A percentile compares a stretch with the other conserved stretches of the same genome.
These are phyloP conservation scores for Pomacea canaliculata DNA, from an alignment of 2,888 invertebrate genomes.

Conservation along the genomic window DNA sequence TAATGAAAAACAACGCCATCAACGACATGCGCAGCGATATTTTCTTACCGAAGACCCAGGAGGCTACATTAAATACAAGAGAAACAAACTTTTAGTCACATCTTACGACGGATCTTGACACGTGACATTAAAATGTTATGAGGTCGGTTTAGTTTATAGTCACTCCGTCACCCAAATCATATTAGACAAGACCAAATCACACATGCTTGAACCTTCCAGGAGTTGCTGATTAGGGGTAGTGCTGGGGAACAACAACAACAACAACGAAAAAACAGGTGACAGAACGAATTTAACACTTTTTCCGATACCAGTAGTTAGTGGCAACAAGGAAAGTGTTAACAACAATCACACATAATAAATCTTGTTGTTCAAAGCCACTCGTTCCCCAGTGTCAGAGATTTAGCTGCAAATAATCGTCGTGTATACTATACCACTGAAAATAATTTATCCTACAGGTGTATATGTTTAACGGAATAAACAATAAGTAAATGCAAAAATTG, in stretches of 20 bases:
- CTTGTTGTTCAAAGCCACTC: neutral
- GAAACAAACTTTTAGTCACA: neutral
- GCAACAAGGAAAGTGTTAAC: neutral
- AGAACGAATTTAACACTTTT: neutral
- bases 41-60: slow-evolving; percentile 31
- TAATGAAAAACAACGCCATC: no score
- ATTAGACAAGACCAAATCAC: neutral
- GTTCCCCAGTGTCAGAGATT: no score
- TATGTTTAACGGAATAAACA: no score
- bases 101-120: neutral
- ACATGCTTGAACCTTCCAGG: neutral
- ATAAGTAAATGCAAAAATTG: no score
- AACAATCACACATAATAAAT: neutral
- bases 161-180: no score
- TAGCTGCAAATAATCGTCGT: no score
- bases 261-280: neutral
- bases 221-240: neutral
- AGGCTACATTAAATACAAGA: slow-evolving; percentile 9
- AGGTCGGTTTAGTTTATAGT: no score
- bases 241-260: neutral
- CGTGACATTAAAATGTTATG: no score
- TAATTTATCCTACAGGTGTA: no score
- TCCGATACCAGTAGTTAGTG: neutral
- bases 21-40: neutral
- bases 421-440: no score